A percentile compares a stretch with the other conserved stretches of the same genome.
Conservation (phyloP, 2,797 vertebrate species). For the Lagocephalus sceleratus region DNA sequence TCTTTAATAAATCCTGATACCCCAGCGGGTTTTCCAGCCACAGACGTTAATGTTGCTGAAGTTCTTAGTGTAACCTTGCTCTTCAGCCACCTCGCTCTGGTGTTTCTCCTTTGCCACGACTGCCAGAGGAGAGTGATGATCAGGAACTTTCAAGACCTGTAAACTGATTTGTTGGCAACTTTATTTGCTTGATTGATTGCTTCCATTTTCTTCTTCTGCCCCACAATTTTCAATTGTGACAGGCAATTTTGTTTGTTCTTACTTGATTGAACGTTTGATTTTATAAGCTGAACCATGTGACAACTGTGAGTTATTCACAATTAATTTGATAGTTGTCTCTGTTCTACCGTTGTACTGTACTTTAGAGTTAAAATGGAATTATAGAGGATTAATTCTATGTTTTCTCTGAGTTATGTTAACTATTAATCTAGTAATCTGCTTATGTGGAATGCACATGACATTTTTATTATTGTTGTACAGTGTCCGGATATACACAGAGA, state of each 20-base stretch:
- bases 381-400: constrained; percentile 60
- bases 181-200: constrained; percentile 77
- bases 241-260: constrained; percentile 64
- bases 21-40: constrained; percentile 37
- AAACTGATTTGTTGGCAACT: constrained; percentile 64
- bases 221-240: constrained; percentile 58
- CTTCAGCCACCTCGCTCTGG: constrained; percentile 29
- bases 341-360: constrained; percentile 33
- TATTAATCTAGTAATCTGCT: constrained; percentile 34
- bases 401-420: constrained; percentile 44
- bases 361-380: constrained; percentile 53
- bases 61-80: constrained; percentile 46
- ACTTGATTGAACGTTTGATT: constrained; percentile 69
- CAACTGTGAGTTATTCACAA: constrained; percentile 53
- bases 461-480: neutral
- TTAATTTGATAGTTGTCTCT: constrained; percentile 54
- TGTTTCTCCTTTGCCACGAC: constrained; percentile 44
- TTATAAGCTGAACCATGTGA: constrained; percentile 45
- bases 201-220: constrained; percentile 57
- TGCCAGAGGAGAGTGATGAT: constrained; percentile 53
- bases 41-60: constrained; percentile 41
- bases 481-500: neutral
- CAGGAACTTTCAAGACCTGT: constrained; percentile 35
- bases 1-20: constrained; percentile 58
- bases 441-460: neutral